phyloP scores from a whole-genome alignment of 1,140 invertebrate species.

The Dreissena polymorpha region DNA sequence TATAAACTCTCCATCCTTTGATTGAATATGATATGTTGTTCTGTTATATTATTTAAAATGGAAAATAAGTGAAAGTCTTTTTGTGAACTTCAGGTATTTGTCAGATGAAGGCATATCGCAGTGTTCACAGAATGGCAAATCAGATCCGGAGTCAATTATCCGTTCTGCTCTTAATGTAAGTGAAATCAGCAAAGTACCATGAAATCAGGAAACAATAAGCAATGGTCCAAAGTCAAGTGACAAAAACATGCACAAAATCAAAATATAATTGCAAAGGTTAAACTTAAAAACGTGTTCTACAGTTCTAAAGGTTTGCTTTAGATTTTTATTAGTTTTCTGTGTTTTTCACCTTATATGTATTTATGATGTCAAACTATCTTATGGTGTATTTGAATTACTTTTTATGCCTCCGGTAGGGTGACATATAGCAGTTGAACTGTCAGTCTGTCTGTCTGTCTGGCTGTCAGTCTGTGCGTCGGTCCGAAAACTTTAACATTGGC shows the following conservation, averaged over 20 bases:
- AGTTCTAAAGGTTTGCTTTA: too few species aligned
- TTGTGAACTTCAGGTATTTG: conserved; percentile 69
- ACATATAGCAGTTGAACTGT: too few species aligned
- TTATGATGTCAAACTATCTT: background rate
- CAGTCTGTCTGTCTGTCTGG: too few species aligned
- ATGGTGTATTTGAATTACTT: background rate
- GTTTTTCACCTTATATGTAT: background rate
- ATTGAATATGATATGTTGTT: too few species aligned
- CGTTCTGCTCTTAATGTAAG: conserved; percentile 88
- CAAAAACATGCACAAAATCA: background rate
- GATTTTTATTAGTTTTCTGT: background rate
- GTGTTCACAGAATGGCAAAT: conserved; percentile 85
- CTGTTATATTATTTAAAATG: too few species aligned
- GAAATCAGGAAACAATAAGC: background rate
- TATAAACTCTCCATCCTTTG: too few species aligned
- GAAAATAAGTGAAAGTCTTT: too few species aligned
- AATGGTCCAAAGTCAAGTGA: background rate
- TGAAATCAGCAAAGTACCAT: conserved; percentile 54
- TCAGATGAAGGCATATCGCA: conserved; percentile 84
- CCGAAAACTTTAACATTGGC: too few species aligned
- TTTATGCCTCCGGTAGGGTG: background rate
- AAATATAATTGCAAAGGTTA: background rate
- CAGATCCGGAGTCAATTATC: conserved; percentile 84
- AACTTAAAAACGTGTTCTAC: background rate
- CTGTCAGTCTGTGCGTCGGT: too few species aligned